Percentiles rank a stretch among this genome's conserved stretches.
These are phyloP conservation scores for Ochropleura plecta DNA, from an alignment of 2,888 invertebrate species.

Conservation along the genomic window DNA sequence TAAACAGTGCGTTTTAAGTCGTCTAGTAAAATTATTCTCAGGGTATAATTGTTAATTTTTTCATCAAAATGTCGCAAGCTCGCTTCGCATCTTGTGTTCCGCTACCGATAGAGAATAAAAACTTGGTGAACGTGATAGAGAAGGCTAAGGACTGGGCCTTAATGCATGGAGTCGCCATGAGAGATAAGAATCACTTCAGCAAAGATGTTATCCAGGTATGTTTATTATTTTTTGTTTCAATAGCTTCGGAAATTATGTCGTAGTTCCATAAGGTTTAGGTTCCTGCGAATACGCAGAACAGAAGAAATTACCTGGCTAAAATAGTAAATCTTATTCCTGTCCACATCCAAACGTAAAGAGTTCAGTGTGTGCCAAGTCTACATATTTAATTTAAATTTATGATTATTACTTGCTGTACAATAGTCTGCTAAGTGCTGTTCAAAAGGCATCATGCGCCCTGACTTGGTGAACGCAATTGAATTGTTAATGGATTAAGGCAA, in stretches of 20 bases:
- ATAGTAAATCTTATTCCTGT: not conserved
- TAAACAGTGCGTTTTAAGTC: not conserved
- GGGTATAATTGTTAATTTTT: constrained; percentile 6
- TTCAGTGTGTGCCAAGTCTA: too few relatives aligned
- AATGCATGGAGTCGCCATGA: constrained; percentile 96
- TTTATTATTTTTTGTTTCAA: not conserved
- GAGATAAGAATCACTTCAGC: constrained; percentile 92
- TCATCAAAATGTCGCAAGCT: constrained; percentile 83
- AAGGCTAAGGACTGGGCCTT: constrained; percentile 96
- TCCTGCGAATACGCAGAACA: not conserved
- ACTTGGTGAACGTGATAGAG: constrained; percentile 92
- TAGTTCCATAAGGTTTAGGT: not conserved
- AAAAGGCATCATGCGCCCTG: not conserved
- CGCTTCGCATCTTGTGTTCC: constrained; percentile 91
- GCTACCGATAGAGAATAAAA: constrained; percentile 92
- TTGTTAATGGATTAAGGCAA: not conserved
- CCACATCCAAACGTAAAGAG: not conserved
- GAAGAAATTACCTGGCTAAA: not conserved
- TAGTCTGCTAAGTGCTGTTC: not conserved
- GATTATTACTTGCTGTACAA: not conserved
- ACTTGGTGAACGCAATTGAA: not conserved
- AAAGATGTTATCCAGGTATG: constrained; percentile 91
- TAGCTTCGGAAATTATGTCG: not conserved
- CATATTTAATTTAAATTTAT: too few relatives aligned
- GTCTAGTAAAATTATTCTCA: constrained; percentile 1